Evolutionary conservation across 2,888 invertebrate genomes (phyloP), one percentile per base, ranked within the genome.

Genomic region (Amblyjoppa fuscipennis): DNA sequence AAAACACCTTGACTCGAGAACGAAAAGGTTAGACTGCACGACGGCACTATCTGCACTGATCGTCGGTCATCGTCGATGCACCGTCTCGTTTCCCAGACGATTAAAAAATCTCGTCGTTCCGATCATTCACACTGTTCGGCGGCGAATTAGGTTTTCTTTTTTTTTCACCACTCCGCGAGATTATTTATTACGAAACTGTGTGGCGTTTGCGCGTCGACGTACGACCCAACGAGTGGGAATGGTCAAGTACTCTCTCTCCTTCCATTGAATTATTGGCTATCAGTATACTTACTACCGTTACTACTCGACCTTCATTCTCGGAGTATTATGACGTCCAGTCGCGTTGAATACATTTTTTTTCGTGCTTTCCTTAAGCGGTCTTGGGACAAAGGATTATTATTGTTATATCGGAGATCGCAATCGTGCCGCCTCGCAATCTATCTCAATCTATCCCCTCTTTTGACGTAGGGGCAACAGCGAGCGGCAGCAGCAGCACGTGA

Each of bases 381-480:
- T 25, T 11, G 11, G 25, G 20, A 25, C 56, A 25, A 25, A 59
- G 13, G 28, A 28, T 4, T 59, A 11, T 4, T 59, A 59, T 59
- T 59, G 13, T 59, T 59, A 59, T 28, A 25, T 13, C 59, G 11
- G 28, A 59, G 59, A 59, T 59, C 59, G 59, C 59, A 28, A 59
- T 59, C 25, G 25, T 59, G 59, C 59, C 28, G 59, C 16, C 59
- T 59, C 59, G 59, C 59, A 59, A 59, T 59, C 59, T 59, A 59
- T 59, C 25, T 59, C 59, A 59, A 59, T 59, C 59, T 25, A 59
- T 28, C 59, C 59, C 59, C 59, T 59, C 59, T 59, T 59, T 59
- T 59, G 11, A 59, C 59, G 25, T 11, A 28, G 59, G 28, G 11
- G 28, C 59, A 4, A 20, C 25, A 56, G 25, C 56, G 56, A 56